Evolutionary conservation across 2,888 invertebrate species (phyloP), one percentile per base, ranked within the genome.

Genomic region (Xylocampa areola): DNA sequence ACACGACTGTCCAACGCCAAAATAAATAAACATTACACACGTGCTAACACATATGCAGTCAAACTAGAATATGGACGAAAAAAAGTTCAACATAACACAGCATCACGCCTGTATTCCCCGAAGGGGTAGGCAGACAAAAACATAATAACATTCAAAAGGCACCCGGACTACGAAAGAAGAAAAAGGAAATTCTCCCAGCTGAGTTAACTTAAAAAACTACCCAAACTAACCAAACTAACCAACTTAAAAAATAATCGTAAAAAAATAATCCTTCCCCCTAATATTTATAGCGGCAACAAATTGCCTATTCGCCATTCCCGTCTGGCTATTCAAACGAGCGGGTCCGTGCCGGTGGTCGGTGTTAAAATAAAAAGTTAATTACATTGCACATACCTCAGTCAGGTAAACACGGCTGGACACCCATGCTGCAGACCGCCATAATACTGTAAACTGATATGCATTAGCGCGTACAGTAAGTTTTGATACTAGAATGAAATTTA

Each of bases 371-470:
- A 85, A 84, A 80, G 82, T 87, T 88, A 87, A 87, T 87, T 85
- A 83, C 82, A 73, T 64, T 53, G 67, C 73, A 67, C 65, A 70
- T 67, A 73, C 73, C 68, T 62, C 71, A 73, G 77, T 74, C 80
- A 82, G 82, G 87, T 88, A 89, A 87, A 88, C 88, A 86, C 67
- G 75, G 49, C 73, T 73, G 84, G 83, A 87, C 89, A 86, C 89
- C 88, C 86, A 84, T 84, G 84, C 48, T 48, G 54, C 69, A 64
- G 67, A 51, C 58, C 52, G 51, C 52, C 41, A 53, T 52, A 60
- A 68, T 62, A 70, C 55, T 63, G 65, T 68, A 62, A 73, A 50
- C 57, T 60, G 57, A 61, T 68, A 62, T 41, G 53, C 52, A 67
- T 68, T 65, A 68, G 62, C 33, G 68, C 58, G 51, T 54, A 29